Conservation (phyloP, 53 echinoderm and acorn worm genomes). For the Echinarachnius parma region DNA sequence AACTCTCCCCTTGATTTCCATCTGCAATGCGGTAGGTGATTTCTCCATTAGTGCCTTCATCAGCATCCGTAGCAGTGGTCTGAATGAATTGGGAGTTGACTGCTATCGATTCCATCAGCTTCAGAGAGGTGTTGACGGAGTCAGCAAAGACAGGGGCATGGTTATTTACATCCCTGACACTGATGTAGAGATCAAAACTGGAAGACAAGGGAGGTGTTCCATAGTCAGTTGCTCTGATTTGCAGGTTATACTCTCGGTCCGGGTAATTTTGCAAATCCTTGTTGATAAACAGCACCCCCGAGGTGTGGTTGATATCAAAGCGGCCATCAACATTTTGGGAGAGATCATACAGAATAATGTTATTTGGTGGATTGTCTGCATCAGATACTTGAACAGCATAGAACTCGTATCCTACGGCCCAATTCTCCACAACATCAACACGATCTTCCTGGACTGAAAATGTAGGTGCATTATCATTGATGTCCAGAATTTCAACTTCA, state of each 20-base stretch:
- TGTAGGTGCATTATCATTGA: slow-evolving; percentile 82
- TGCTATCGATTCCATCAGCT: slow-evolving; percentile 23
- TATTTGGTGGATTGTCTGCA: slow-evolving; percentile 79
- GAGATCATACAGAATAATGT: slow-evolving; percentile 73
- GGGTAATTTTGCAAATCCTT: slow-evolving; percentile 57
- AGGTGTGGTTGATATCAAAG: slow-evolving; percentile 75
- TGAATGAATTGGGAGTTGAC: slow-evolving; percentile 65
- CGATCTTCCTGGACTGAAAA: slow-evolving; percentile 50
- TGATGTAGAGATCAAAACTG: slow-evolving; percentile 53
- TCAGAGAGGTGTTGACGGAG: slow-evolving; percentile 29
- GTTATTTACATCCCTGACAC: slow-evolving; percentile 87
- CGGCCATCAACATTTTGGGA: slow-evolving; percentile 51
- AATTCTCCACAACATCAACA: slow-evolving; percentile 84
- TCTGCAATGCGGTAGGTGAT: slow-evolving; percentile 65
- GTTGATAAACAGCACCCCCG: slow-evolving; percentile 72
- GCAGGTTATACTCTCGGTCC: slow-evolving; percentile 53
- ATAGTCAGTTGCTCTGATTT: slow-evolving; percentile 74
- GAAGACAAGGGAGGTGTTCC: slow-evolving; percentile 80
- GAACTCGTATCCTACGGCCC: slow-evolving; percentile 72
- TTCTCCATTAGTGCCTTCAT: slow-evolving; percentile 78
- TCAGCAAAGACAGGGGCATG: slow-evolving; percentile 71
- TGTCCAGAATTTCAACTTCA: slow-evolving; percentile 62
- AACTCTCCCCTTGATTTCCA: slow-evolving; percentile 72
- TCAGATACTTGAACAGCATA: slow-evolving; percentile 71
- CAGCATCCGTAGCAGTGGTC: slow-evolving; percentile 71